Evolutionary conservation across 2,113 vertebrate genomes (phyloP).

Genomic region (Smithornis capensis): DNA sequence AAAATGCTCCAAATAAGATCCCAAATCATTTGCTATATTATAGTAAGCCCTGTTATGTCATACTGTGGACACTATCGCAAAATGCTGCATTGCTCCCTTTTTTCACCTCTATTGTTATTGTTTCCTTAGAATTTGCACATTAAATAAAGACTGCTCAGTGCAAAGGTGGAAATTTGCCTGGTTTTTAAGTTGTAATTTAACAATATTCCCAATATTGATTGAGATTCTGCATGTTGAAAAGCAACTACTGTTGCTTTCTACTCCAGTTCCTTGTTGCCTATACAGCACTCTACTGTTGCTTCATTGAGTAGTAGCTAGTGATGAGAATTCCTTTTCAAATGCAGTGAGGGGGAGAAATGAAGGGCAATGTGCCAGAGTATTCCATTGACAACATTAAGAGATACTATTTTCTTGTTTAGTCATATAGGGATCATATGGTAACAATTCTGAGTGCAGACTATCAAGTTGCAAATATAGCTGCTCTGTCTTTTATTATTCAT

Average conservation of each 20-base stretch:
- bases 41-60: background rate
- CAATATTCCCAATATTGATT: background rate
- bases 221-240: background rate
- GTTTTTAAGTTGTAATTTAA: background rate
- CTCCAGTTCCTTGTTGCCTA: background rate
- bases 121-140: background rate
- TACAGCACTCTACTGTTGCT: background rate
- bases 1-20: background rate
- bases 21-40: background rate
- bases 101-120: background rate
- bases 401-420: background rate
- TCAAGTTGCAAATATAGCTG: background rate
- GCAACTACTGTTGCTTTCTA: background rate
- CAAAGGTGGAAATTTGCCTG: background rate
- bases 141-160: background rate
- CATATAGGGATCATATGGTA: background rate
- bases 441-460: background rate
- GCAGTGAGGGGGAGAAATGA: background rate
- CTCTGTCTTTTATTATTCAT: background rate
- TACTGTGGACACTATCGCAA: background rate
- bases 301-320: background rate
- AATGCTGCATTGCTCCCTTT: background rate
- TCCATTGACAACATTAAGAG: background rate
- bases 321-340: background rate
- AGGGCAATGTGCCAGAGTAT: background rate